Evolutionary conservation across 23 tunicate genomes (phyloP).

Genomic region (Phallusia fumigata): DNA sequence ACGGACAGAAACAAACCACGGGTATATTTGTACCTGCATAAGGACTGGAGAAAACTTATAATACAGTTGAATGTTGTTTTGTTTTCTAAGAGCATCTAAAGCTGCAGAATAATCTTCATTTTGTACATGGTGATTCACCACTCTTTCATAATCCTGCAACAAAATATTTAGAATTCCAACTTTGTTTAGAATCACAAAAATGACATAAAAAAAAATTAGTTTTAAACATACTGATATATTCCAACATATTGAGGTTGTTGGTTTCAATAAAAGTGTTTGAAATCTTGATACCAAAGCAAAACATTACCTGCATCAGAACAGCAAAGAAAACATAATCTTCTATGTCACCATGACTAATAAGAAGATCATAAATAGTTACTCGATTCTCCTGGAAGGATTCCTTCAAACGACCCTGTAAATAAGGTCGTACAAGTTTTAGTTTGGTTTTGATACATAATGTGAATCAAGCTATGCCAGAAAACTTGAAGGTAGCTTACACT

Average conservation of each 20-base stretch:
- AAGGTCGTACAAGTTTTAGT: not conserved
- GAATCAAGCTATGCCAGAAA: not conserved
- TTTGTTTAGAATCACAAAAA: too few species aligned
- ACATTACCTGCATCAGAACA: constrained; percentile 65
- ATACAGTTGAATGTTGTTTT: constrained; percentile 59
- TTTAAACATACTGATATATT: too few species aligned
- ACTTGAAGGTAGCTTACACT: too few species aligned
- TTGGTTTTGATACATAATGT: not conserved
- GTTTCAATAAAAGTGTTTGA: too few species aligned
- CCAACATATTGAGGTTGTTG: too few species aligned
- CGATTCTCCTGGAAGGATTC: constrained; percentile 56
- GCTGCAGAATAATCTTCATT: constrained; percentile 81
- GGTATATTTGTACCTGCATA: constrained; percentile 61
- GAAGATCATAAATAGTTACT: constrained; percentile 57
- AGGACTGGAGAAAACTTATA: constrained; percentile 86
- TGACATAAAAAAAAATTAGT: too few species aligned
- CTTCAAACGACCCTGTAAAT: constrained; percentile 38
- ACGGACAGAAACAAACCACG: too few species aligned
- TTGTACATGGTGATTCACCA: constrained; percentile 86
- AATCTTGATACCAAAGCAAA: too few species aligned
- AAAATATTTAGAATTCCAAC: not conserved
- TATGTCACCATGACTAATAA: constrained; percentile 71
- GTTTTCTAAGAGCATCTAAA: constrained; percentile 80
- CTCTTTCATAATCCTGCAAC: constrained; percentile 88
- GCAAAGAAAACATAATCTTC: constrained; percentile 90